A percentile compares a stretch with the other conserved stretches of the same genome.
Evolutionary conservation across 2,797 vertebrate species (phyloP).

Genomic region (Thripadectes ignobilis): DNA sequence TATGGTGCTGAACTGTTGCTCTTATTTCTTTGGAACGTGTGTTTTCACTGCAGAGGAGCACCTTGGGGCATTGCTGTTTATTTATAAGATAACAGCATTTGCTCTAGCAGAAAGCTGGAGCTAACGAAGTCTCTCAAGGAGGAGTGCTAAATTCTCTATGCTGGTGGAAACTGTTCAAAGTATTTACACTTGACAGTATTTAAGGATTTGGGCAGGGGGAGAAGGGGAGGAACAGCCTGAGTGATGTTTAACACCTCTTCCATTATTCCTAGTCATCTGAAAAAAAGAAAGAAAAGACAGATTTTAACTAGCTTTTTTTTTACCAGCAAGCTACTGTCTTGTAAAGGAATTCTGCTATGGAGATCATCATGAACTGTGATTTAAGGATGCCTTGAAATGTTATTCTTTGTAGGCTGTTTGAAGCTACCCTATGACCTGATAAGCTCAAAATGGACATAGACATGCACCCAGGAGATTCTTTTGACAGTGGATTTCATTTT

Average conservation of each 20-base stretch:
- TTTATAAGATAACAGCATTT: slow-evolving; percentile 49
- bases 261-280: not conserved
- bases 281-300: not conserved
- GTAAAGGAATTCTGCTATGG: not conserved
- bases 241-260: not conserved
- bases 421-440: not conserved
- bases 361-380: not conserved
- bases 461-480: slow-evolving; percentile 13
- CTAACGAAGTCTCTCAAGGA: not conserved
- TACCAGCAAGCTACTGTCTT: not conserved
- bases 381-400: not conserved
- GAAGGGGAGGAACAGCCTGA: not conserved
- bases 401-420: slow-evolving; percentile 5
- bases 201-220: not conserved
- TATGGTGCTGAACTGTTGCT: slow-evolving; percentile 27
- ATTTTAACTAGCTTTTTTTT: not conserved
- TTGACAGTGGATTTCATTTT: slow-evolving; percentile 53
- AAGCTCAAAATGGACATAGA: slow-evolving; percentile 29
- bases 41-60: slow-evolving; percentile 26
- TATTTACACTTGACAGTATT: slow-evolving; percentile 26
- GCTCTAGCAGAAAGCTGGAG: slow-evolving; percentile 15
- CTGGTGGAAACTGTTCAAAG: slow-evolving; percentile 45
- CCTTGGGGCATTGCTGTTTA: slow-evolving; percentile 49
- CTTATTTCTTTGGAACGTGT: slow-evolving; percentile 28
- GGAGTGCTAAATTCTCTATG: not conserved